These are phyloP conservation scores for Apoda limacodes DNA, from an alignment of 2,888 invertebrate genomes.

Conservation along the genomic window DNA sequence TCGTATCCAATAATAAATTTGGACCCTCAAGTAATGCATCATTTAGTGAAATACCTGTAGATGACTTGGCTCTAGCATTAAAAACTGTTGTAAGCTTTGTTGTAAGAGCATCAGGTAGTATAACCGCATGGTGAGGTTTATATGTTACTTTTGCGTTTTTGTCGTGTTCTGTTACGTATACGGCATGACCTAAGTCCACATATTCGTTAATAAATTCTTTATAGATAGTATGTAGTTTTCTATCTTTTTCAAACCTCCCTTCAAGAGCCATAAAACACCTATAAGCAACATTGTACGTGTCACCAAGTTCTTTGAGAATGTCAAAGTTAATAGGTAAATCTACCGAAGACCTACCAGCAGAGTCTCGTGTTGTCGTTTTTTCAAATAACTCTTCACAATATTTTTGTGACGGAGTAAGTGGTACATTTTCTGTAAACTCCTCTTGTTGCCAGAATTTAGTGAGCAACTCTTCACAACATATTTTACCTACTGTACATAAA, in stretches of 20 bases:
- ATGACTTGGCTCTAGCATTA: slow-evolving; percentile 12
- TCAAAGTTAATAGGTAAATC: neutral
- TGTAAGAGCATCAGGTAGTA: slow-evolving; percentile 1
- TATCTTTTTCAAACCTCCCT: neutral
- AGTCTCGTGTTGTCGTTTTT: neutral
- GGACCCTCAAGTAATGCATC: slow-evolving; percentile 17
- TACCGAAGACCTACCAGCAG: neutral
- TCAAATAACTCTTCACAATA: neutral
- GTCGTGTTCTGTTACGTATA: neutral
- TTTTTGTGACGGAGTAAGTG: neutral
- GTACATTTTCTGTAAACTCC: neutral
- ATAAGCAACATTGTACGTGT: neutral
- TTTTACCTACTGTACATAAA: neutral
- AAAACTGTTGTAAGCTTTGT: slow-evolving; percentile 15
- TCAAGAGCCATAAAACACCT: slow-evolving; percentile 1
- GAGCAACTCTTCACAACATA: neutral
- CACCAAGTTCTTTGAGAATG: neutral
- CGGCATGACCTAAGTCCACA: neutral
- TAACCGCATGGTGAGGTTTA: slow-evolving; percentile 1
- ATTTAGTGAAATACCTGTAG: slow-evolving; percentile 14
- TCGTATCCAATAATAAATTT: slow-evolving; percentile 15
- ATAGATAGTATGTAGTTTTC: neutral
- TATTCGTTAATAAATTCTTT: slow-evolving; percentile 3
- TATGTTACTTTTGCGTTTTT: slow-evolving; percentile 1
- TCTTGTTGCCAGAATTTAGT: slow-evolving; percentile 2